Base-by-base conservation (phyloP, 2,888 invertebrate species). In the Uropetala carovei region DNA sequence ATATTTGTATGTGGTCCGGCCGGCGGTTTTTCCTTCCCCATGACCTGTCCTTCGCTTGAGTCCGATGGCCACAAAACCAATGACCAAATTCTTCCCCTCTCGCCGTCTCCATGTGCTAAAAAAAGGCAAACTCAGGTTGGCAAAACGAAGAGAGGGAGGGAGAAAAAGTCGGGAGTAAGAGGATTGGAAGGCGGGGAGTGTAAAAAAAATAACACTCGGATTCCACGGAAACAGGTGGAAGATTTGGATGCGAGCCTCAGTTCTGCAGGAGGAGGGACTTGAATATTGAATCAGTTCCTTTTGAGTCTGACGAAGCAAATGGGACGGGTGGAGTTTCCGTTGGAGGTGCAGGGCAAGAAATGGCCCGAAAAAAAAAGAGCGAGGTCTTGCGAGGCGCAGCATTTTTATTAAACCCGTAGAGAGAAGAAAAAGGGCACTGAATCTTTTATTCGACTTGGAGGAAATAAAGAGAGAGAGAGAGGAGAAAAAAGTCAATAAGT, bases 211-310 rank as follows among this genome's bases (percentile, higher is more conserved):
- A 27, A 64, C 16, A 18, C 16, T 16, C 27, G 11, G 59, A 30
- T 60, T 60, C 18, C 22, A 18, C 30, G 30, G 60, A 60, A 89
- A 89, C 89, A 89, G 68, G 89, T 68, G 68, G 89, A 43, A 68
- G 68, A 68, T 68, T 68, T 68, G 75, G 75, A 75, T 75, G 89
- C 18, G n/a, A 43, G 30, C 59, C 64, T 82, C 82, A 27, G 82
- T 16, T 22, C 14, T 82, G 82, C 60, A 60, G 27, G 13, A 27
- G 30, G 60, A 60, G 89, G n/a, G 89, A 64, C 89, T 64, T 89
- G 89, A 89, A 89, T 89, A 89, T 89, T 89, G 89, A 89, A 89
- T 89, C 60, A 11, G 86, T 86, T 86, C 64, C 64, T 58, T 58
- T 86, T 89, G 83, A 83, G 43, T 10, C 18, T 43, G 89, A 4